Conservation (phyloP, 64 coral and sea anemone species). For the Stylophora pistillata region DNA sequence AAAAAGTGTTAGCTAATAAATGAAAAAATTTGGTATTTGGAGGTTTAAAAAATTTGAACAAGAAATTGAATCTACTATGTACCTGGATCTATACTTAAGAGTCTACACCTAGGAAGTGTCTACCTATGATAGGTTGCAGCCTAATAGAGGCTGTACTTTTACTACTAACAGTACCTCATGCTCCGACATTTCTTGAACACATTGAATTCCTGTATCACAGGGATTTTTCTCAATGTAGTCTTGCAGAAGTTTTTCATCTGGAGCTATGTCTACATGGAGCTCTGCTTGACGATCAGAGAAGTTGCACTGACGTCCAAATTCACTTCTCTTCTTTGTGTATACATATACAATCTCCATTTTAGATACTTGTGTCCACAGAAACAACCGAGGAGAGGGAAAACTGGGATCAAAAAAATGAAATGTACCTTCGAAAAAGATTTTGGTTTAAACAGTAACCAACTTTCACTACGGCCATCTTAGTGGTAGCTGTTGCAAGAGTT, state of each 20-base stretch:
- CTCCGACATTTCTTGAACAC: conserved; percentile 99
- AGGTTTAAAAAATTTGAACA: too few relatives aligned
- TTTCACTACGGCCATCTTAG: too few relatives aligned
- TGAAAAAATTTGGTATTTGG: too few relatives aligned
- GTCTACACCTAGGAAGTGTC: too few relatives aligned
- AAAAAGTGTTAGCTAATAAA: too few relatives aligned
- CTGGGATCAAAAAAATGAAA: not conserved
- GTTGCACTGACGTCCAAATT: conserved; percentile 98
- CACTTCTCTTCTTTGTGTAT: conserved; percentile 98
- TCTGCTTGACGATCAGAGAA: conserved; percentile 99
- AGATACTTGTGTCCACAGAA: not conserved
- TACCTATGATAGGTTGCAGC: too few relatives aligned
- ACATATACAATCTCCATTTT: conserved; percentile 99
- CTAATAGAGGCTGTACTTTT: not conserved
- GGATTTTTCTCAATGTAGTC: conserved; percentile 98
- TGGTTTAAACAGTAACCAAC: too few relatives aligned
- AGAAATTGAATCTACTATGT: too few relatives aligned
- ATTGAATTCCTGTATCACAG: conserved; percentile 98
- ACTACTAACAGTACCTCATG: conserved; percentile 70
- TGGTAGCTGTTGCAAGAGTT: too few relatives aligned
- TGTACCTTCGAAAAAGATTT: too few relatives aligned
- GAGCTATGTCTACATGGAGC: conserved; percentile 94
- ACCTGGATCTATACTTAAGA: too few relatives aligned
- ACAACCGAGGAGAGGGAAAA: not conserved
- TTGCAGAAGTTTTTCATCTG: conserved; percentile 92